Conservation (phyloP, 2,888 invertebrate genomes). For the Plebejus melissa region DNA sequence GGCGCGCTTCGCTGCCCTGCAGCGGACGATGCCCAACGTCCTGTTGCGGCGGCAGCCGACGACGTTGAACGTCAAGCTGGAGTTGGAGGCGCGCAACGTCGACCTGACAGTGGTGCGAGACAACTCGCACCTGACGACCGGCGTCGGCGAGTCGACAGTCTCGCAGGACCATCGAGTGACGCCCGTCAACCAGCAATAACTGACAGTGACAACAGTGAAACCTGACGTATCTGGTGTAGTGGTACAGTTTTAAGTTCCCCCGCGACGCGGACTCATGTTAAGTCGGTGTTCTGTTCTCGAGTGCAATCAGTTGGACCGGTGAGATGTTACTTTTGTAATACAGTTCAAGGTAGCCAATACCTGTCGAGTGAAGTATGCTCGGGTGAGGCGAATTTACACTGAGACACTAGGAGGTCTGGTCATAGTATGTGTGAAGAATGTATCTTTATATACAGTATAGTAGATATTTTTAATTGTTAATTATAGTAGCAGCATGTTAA, state of each 20-base stretch:
- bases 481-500: background rate
- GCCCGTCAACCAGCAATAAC: slow-evolving; percentile 38
- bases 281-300: slow-evolving; percentile 12
- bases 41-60: background rate
- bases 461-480: slow-evolving; percentile 11
- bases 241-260: slow-evolving; percentile 36
- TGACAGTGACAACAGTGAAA: slow-evolving; percentile 36
- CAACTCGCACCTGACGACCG: slow-evolving; percentile 17
- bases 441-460: slow-evolving; percentile 2
- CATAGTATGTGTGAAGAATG: background rate
- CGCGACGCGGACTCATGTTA: slow-evolving; percentile 20
- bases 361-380: background rate
- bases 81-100: slow-evolving; percentile 31
- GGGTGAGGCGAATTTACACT: slow-evolving; percentile 8
- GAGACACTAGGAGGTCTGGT: background rate
- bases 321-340: background rate
- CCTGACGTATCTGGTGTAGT: slow-evolving; percentile 47
- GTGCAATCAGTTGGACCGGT: slow-evolving; percentile 13
- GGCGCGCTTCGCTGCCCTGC: slow-evolving; percentile 74
- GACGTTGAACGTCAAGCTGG: background rate
- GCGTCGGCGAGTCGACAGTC: background rate
- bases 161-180: slow-evolving; percentile 15
- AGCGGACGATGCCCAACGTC: slow-evolving; percentile 31
- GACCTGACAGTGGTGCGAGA: slow-evolving; percentile 36
- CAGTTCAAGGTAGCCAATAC: background rate